These are phyloP conservation scores for Sula dactylatra DNA, from an alignment of 2,113 vertebrate species.

Conservation along the genomic window DNA sequence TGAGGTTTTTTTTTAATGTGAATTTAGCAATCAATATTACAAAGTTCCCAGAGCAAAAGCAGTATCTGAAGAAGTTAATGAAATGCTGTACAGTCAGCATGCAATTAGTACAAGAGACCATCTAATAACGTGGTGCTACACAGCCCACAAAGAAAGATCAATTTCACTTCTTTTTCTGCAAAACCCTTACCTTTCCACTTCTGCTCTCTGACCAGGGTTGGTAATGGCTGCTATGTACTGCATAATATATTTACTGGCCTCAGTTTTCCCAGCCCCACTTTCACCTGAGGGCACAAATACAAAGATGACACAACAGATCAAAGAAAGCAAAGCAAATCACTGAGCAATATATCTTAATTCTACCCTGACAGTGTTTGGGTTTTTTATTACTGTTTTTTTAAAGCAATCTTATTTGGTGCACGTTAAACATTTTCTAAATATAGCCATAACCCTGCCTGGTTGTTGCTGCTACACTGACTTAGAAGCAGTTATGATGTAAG, in stretches of 20 bases:
- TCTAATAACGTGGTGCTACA: not conserved
- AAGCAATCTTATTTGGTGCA: not conserved
- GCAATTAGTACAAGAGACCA: not conserved
- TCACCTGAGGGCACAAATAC: conserved; percentile 79
- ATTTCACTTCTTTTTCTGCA: not conserved
- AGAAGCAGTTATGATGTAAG: not conserved
- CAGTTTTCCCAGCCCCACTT: conserved; percentile 96
- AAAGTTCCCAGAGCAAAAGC: not conserved
- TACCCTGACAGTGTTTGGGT: accelerated
- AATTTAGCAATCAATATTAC: not conserved
- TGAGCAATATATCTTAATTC: not conserved
- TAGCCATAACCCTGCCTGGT: not conserved
- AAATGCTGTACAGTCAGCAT: not conserved
- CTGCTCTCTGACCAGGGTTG: conserved; percentile 93
- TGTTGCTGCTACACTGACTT: not conserved
- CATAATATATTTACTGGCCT: conserved; percentile 99
- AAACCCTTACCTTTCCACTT: conserved; percentile 89
- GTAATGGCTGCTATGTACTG: conserved; percentile 99
- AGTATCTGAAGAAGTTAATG: not conserved
- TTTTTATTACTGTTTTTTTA: not conserved
- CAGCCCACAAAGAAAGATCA: not conserved
- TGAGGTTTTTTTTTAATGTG: not conserved
- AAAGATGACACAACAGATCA: not conserved
- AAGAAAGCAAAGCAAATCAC: not conserved
- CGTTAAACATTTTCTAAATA: not conserved